phyloP scores from a whole-genome alignment of 2,797 vertebrate genomes.

The Chiloscyllium punctatum region DNA sequence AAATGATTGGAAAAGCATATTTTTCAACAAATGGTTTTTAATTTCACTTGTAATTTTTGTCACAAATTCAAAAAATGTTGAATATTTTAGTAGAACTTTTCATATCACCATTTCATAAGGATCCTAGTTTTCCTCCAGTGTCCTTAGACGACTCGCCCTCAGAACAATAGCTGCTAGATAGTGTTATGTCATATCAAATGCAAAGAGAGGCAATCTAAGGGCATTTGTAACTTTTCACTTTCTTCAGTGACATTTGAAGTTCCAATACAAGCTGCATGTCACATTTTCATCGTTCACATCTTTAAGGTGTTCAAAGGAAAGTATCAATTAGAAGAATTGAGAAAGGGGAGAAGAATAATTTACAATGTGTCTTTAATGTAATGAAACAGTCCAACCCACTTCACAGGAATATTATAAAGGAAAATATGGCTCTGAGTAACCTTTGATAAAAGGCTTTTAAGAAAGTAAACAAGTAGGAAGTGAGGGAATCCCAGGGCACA shows the following conservation, averaged over 20 bases:
- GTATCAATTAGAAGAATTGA: background rate
- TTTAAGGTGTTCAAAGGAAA: background rate
- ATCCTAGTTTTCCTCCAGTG: too few species aligned
- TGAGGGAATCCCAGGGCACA: too few species aligned
- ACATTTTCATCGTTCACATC: background rate
- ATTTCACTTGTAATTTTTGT: background rate
- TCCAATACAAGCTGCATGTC: background rate
- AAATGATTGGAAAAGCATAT: background rate
- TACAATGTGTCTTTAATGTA: too few species aligned
- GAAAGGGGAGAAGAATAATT: too few species aligned
- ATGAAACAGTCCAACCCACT: background rate
- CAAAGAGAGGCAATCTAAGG: too few species aligned
- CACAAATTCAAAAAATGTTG: background rate
- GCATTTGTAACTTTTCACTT: background rate
- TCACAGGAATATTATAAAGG: background rate
- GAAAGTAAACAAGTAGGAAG: too few species aligned
- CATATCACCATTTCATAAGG: background rate
- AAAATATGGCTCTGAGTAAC: background rate
- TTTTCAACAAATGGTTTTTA: background rate
- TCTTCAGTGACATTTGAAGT: background rate
- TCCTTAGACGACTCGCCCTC: too few species aligned
- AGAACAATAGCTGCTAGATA: too few species aligned
- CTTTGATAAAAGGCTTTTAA: background rate
- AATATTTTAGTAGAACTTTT: background rate
- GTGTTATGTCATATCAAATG: too few species aligned